These are phyloP conservation scores for Apocrypta bakeri DNA, from an alignment of 1,140 invertebrate species.

Conservation along the genomic window DNA sequence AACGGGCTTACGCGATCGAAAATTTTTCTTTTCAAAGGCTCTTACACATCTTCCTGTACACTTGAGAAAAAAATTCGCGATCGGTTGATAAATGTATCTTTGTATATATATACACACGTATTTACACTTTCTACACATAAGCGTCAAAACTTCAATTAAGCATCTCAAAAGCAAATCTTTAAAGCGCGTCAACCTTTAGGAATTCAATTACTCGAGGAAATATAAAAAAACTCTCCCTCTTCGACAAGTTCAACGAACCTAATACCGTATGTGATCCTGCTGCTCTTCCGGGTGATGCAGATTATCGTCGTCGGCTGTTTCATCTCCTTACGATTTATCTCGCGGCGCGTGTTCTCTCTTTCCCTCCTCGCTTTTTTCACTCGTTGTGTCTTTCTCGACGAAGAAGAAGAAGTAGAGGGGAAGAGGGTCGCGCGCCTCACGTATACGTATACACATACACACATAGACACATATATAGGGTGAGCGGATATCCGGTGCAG, in stretches of 20 bases:
- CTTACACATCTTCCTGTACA: no score
- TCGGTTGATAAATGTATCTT: no score
- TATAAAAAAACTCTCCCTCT: background rate
- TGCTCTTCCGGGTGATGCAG: conserved; percentile 30
- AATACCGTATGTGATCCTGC: background rate
- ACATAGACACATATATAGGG: conserved; percentile 9
- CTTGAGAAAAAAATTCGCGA: no score
- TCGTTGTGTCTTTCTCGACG: background rate
- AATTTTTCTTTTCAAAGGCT: background rate
- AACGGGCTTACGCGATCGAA: background rate
- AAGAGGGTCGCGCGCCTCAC: background rate
- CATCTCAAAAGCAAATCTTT: no score
- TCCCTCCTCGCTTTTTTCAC: conserved; percentile 10
- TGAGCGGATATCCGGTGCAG: conserved; percentile 55
- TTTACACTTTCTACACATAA: no score
- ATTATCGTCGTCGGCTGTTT: conserved; percentile 20
- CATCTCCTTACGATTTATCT: conserved; percentile 35
- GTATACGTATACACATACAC: no score
- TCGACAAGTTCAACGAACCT: conserved; percentile 46
- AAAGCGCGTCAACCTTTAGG: background rate
- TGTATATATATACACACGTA: no score
- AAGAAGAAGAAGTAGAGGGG: background rate
- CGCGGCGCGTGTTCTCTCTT: background rate
- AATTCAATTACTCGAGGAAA: conserved; percentile 10
- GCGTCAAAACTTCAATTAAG: background rate